These are phyloP conservation scores for Phrynocephalus versicolor DNA, from an alignment of 2,113 vertebrate genomes.

Conservation along the genomic window DNA sequence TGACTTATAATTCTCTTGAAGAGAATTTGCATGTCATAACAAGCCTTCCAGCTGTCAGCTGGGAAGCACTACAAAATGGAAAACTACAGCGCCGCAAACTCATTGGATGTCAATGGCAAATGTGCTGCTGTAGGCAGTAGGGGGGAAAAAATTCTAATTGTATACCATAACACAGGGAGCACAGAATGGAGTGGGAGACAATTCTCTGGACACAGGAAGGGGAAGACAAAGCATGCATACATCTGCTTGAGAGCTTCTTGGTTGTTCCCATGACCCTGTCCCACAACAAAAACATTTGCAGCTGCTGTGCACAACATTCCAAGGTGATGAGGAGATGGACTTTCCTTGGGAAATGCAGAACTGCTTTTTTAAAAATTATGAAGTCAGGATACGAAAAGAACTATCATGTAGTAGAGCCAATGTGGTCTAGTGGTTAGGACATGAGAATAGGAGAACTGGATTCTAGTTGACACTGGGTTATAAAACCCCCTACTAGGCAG, in stretches of 20 bases:
- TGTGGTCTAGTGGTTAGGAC: too few relatives aligned
- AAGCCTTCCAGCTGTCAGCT: not conserved
- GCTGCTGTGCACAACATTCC: not conserved
- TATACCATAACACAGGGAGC: not conserved
- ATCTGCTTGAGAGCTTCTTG: not conserved
- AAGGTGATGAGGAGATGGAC: rapidly evolving
- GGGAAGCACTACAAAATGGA: not conserved
- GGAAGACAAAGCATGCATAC: not conserved
- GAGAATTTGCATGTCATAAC: not conserved
- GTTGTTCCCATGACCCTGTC: not conserved
- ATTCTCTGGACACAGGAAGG: not conserved
- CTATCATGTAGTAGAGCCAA: not conserved
- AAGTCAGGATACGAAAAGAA: not conserved
- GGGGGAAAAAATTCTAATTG: not conserved
- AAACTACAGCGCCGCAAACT: not conserved
- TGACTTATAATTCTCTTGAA: not conserved
- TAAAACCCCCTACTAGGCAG: too few relatives aligned
- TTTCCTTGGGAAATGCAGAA: not conserved
- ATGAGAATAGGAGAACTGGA: too few relatives aligned
- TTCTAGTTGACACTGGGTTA: too few relatives aligned
- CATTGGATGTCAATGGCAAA: not conserved
- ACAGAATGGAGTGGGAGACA: not conserved
- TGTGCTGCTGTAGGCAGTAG: too few relatives aligned
- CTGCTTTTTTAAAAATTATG: not conserved
- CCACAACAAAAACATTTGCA: not conserved